phyloP scores from a whole-genome alignment of 2,888 invertebrate genomes.

The Nipponacmea schrenckii region DNA sequence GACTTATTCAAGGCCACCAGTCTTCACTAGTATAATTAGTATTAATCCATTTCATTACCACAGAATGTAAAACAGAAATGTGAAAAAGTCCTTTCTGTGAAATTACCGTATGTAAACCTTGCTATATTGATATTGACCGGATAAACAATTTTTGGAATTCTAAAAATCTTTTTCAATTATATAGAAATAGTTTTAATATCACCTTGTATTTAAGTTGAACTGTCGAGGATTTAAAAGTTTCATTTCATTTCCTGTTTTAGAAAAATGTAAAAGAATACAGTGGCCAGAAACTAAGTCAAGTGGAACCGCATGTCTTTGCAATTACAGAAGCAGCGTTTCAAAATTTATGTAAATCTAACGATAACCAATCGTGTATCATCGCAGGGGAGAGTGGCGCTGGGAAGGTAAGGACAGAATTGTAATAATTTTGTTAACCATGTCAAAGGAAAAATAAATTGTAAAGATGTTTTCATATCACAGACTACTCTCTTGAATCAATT shows the following conservation, averaged over 20 bases:
- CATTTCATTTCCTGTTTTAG: conserved; percentile 36
- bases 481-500: background rate
- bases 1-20: too few relatives aligned
- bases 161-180: too few relatives aligned
- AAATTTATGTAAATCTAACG: conserved; percentile 74
- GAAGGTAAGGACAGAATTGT: conserved; percentile 71
- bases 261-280: conserved; percentile 47
- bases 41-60: too few relatives aligned
- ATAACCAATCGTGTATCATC: conserved; percentile 72
- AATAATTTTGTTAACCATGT: background rate
- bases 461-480: background rate
- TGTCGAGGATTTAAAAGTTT: background rate
- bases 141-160: too few relatives aligned
- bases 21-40: too few relatives aligned
- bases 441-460: background rate
- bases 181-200: too few relatives aligned
- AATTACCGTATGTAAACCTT: too few relatives aligned
- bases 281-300: conserved; percentile 82
- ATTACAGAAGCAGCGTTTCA: conserved; percentile 91
- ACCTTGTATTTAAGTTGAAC: background rate
- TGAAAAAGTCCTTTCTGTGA: too few relatives aligned
- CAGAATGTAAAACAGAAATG: too few relatives aligned
- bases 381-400: conserved; percentile 96
- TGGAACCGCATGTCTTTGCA: conserved; percentile 81
- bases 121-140: too few relatives aligned